phyloP scores from a whole-genome alignment of 2,888 invertebrate species.

The Agrotis clavis region DNA sequence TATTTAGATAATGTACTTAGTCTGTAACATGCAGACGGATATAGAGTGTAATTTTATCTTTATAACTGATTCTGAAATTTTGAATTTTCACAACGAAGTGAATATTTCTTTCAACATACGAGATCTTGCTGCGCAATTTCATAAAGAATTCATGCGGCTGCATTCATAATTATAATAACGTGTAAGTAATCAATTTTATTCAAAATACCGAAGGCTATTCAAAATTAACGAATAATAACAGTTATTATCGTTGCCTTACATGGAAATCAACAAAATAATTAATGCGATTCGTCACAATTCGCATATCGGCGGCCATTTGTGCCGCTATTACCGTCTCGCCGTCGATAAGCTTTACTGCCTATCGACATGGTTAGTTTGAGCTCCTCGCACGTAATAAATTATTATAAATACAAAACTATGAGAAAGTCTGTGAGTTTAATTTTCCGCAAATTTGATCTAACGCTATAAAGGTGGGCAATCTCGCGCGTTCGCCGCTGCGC shows the following conservation, averaged over 20 bases:
- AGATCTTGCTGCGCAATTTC: slow-evolving; percentile 11
- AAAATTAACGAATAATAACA: slow-evolving; percentile 67
- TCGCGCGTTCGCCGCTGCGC: slow-evolving; percentile 58
- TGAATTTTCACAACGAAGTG: not conserved
- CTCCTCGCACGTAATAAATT: slow-evolving; percentile 88
- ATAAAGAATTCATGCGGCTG: slow-evolving; percentile 23
- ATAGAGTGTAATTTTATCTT: not conserved
- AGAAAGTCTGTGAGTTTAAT: slow-evolving; percentile 85
- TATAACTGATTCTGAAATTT: not conserved
- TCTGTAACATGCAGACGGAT: too few species aligned
- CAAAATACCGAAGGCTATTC: slow-evolving; percentile 51
- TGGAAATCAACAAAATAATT: slow-evolving; percentile 83
- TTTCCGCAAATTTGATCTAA: slow-evolving; percentile 89
- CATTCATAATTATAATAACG: slow-evolving; percentile 52
- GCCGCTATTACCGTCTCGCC: slow-evolving; percentile 83
- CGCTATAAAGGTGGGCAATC: slow-evolving; percentile 79
- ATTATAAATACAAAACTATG: slow-evolving; percentile 85
- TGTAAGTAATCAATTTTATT: slow-evolving; percentile 58
- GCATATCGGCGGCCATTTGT: slow-evolving; percentile 83
- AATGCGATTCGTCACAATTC: slow-evolving; percentile 85
- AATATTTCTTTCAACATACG: not conserved
- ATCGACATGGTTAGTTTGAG: slow-evolving; percentile 89
- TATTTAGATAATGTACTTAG: not conserved
- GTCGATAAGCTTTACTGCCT: slow-evolving; percentile 88
- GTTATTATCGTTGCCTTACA: slow-evolving; percentile 69